These are phyloP conservation scores for Pogona vitticeps DNA, from an alignment of 2,113 vertebrate genomes.

Conservation along the genomic window DNA sequence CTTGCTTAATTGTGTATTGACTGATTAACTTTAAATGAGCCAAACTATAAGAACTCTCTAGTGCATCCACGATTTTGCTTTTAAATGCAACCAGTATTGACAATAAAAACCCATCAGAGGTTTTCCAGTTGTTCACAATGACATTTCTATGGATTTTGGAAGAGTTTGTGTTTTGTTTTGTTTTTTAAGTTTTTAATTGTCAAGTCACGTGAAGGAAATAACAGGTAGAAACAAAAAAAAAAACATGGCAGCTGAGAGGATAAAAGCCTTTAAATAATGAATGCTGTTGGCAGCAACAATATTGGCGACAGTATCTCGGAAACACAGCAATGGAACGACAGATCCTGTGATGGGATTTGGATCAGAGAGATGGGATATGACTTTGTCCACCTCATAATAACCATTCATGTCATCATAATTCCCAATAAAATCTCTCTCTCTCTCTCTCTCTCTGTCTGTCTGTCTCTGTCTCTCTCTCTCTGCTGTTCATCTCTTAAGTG, in stretches of 20 bases:
- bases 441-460: no score
- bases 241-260: background rate
- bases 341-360: background rate
- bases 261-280: slow-evolving; percentile 14
- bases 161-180: no score
- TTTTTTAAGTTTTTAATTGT: slow-evolving; percentile 13
- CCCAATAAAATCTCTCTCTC: no score
- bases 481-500: background rate
- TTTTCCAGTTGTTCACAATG: background rate
- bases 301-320: background rate
- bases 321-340: background rate
- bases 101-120: background rate
- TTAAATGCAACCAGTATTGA: background rate
- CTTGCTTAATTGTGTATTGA: slow-evolving; percentile 12
- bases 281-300: background rate
- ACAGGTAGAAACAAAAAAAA: background rate
- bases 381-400: background rate
- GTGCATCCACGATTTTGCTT: slow-evolving; percentile 1
- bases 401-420: background rate
- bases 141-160: background rate
- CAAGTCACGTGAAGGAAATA: background rate
- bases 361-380: background rate
- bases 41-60: slow-evolving; percentile 11
- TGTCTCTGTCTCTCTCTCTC: no score
- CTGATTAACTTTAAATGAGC: slow-evolving; percentile 18